These are phyloP conservation scores for Drosophila crucigera DNA, from an alignment of 2,888 invertebrate genomes.

Conservation along the genomic window DNA sequence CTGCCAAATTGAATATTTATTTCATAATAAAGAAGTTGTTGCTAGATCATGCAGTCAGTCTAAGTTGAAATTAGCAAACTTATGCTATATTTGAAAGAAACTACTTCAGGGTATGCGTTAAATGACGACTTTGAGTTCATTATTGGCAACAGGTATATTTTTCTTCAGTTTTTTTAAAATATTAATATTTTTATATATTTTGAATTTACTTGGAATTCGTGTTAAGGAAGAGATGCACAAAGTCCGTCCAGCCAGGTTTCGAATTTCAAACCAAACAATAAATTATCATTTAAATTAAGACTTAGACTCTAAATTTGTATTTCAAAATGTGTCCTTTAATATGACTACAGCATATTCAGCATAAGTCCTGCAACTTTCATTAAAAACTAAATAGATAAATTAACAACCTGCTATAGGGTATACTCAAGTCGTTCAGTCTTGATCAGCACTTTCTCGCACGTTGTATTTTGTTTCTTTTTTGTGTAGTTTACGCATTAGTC, in stretches of 20 bases:
- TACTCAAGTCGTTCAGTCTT: constrained; percentile 14
- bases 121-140: background rate
- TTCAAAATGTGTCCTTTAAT: background rate
- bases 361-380: background rate
- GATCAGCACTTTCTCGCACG: constrained; percentile 6
- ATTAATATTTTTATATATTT: background rate
- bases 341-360: background rate
- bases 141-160: too few species aligned
- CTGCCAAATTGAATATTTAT: background rate
- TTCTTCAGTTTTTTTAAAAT: background rate
- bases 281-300: background rate
- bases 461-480: constrained; percentile 23
- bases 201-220: background rate
- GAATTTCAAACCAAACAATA: background rate
- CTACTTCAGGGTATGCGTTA: background rate
- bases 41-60: background rate
- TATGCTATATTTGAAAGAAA: background rate
- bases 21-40: background rate
- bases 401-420: constrained; percentile 1
- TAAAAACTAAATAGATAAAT: background rate
- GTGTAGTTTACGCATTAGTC: constrained; percentile 75
- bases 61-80: background rate
- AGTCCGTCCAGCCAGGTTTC: background rate
- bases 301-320: background rate
- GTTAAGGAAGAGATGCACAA: background rate